Conservation (phyloP, 92 coral and sea anemone species). For the Porites lobata region DNA sequence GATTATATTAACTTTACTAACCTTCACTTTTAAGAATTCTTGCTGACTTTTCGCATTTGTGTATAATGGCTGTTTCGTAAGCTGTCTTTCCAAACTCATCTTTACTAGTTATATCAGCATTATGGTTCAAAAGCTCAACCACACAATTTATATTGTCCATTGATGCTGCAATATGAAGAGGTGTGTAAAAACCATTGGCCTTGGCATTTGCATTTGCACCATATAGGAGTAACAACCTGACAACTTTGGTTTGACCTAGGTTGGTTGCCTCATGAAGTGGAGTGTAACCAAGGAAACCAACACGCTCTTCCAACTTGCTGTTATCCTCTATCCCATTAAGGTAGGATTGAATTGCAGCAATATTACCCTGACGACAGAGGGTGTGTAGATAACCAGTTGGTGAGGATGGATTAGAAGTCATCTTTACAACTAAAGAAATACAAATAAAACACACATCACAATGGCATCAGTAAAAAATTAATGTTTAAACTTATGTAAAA, state of each 20-base stretch:
- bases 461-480: not conserved
- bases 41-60: conserved; percentile 82
- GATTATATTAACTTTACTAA: conserved; percentile 7
- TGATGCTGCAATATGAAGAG: conserved; percentile 95
- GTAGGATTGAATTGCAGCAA: conserved; percentile 66
- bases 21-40: conserved; percentile 91
- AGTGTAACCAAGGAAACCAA: conserved; percentile 96
- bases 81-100: conserved; percentile 97
- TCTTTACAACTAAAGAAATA: not conserved
- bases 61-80: conserved; percentile 87
- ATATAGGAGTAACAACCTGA: conserved; percentile 83
- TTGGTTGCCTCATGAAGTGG: conserved; percentile 92
- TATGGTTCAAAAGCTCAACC: conserved; percentile 77
- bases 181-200: conserved; percentile 97
- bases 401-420: conserved; percentile 53
- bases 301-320: conserved; percentile 80
- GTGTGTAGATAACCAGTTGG: conserved; percentile 76
- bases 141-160: conserved; percentile 89
- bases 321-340: conserved; percentile 64
- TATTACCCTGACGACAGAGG: conserved; percentile 85
- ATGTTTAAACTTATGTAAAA: too few species aligned
- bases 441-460: not conserved
- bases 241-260: conserved; percentile 76
- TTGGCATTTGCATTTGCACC: conserved; percentile 94
- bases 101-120: conserved; percentile 79